Conservation (phyloP, 2,113 vertebrate species). For the Syngnathus scovelli region DNA sequence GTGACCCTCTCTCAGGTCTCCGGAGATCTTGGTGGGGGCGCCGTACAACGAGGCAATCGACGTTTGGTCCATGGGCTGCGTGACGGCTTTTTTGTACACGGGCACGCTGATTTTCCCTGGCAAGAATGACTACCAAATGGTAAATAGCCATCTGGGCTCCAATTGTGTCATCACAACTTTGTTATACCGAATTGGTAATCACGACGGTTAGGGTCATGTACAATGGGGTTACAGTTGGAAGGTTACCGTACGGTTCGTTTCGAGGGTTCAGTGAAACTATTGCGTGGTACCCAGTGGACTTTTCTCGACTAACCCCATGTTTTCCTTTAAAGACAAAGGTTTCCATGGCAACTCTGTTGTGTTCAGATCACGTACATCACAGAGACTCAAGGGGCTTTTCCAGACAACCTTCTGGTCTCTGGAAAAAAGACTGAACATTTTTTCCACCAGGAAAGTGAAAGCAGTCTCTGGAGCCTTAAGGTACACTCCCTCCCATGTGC, state of each 20-base stretch:
- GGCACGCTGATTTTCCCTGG: neutral
- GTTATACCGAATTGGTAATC: too few species aligned
- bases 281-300: neutral
- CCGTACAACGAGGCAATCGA: constrained; percentile 21
- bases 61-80: constrained; percentile 27
- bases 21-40: constrained; percentile 11
- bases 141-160: neutral
- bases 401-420: neutral
- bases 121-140: constrained; percentile 8
- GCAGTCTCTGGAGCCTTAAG: constrained; percentile 9
- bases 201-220: too few species aligned
- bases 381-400: constrained; percentile 15
- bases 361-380: constrained; percentile 19
- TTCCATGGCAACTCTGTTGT: neutral
- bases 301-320: neutral
- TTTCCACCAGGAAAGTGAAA: neutral
- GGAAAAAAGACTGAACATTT: neutral
- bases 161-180: neutral
- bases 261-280: neutral
- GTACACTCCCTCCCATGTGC: constrained; percentile 2
- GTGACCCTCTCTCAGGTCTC: constrained; percentile 9
- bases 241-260: neutral
- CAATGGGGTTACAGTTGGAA: too few species aligned
- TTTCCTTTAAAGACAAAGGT: neutral
- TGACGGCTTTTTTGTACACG: neutral